Conservation (phyloP, 2,888 invertebrate species). For the Lapara coniferarum region DNA sequence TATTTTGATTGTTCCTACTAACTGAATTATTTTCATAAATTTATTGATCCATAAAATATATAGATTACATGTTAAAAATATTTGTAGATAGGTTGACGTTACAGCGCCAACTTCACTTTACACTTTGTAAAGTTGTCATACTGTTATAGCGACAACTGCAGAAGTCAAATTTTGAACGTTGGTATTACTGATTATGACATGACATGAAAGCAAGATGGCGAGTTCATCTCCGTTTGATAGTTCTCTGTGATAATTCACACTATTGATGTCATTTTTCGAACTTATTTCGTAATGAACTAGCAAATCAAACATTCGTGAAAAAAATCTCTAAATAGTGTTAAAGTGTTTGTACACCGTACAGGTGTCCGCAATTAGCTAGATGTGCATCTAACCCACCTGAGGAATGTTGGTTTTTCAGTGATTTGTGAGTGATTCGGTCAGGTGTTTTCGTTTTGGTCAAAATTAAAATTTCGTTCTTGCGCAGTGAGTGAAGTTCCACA, state of each 20-base stretch:
- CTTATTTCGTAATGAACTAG: slow-evolving; percentile 66
- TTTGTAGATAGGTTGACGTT: too few species aligned
- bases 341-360: slow-evolving; percentile 59
- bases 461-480: slow-evolving; percentile 82
- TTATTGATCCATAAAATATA: too few species aligned
- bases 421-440: slow-evolving; percentile 85
- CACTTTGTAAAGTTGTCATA: slow-evolving; percentile 52
- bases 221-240: slow-evolving; percentile 81
- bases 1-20: too few species aligned
- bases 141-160: slow-evolving; percentile 39
- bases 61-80: too few species aligned
- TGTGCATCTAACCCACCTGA: slow-evolving; percentile 85
- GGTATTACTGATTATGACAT: slow-evolving; percentile 71
- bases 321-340: slow-evolving; percentile 54
- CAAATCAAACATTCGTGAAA: slow-evolving; percentile 55
- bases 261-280: slow-evolving; percentile 71
- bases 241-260: slow-evolving; percentile 74
- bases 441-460: slow-evolving; percentile 82
- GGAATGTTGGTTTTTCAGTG: slow-evolving; percentile 86
- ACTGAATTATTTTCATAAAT: too few species aligned
- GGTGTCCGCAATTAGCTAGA: slow-evolving; percentile 54
- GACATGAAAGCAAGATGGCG: slow-evolving; percentile 83
- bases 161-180: slow-evolving; percentile 55
- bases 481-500: slow-evolving; percentile 80
- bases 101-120: slow-evolving; percentile 43